phyloP scores from a whole-genome alignment of 2,888 invertebrate species.

The Protodeltote pygarga region DNA sequence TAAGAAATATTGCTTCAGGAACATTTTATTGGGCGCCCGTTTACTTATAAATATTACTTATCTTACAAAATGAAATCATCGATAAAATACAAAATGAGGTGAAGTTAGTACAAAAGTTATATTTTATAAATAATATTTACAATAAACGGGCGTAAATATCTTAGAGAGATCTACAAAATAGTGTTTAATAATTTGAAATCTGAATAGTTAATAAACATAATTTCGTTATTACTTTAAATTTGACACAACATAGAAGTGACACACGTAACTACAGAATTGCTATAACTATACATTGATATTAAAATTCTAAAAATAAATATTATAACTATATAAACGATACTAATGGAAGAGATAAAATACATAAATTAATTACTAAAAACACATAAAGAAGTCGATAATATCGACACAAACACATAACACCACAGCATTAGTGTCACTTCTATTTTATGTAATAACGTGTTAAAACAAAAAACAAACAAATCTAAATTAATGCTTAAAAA shows the following conservation, averaged over 20 bases:
- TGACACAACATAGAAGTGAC: slow-evolving; percentile 42
- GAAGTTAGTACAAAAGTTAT: slow-evolving; percentile 18
- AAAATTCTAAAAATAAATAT: slow-evolving; percentile 37
- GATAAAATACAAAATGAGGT: slow-evolving; percentile 12
- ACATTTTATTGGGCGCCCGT: slow-evolving; percentile 38
- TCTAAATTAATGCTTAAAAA: slow-evolving; percentile 43
- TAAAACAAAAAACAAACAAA: slow-evolving; percentile 33
- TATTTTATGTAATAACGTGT: slow-evolving; percentile 36
- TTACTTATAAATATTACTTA: slow-evolving; percentile 24
- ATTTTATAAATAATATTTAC: slow-evolving; percentile 20
- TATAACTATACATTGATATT: slow-evolving; percentile 6
- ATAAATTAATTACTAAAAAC: slow-evolving; percentile 23
- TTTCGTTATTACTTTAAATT: slow-evolving; percentile 31
- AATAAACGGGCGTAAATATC: slow-evolving; percentile 39
- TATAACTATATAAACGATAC: slow-evolving; percentile 26
- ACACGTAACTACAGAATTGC: slow-evolving; percentile 5
- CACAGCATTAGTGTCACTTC: slow-evolving; percentile 30
- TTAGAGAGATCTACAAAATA: slow-evolving; percentile 45
- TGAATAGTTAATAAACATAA: slow-evolving; percentile 22
- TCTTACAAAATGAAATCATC: slow-evolving; percentile 6
- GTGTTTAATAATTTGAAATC: slow-evolving; percentile 35
- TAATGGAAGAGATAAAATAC: slow-evolving; percentile 9
- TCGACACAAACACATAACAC: slow-evolving; percentile 29
- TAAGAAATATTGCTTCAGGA: slow-evolving; percentile 47
- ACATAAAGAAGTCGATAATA: slow-evolving; percentile 19